Evolutionary conservation across 2,113 vertebrate species (phyloP), one percentile per base, ranked within the genome.

Genomic region (Malurus elegans): DNA sequence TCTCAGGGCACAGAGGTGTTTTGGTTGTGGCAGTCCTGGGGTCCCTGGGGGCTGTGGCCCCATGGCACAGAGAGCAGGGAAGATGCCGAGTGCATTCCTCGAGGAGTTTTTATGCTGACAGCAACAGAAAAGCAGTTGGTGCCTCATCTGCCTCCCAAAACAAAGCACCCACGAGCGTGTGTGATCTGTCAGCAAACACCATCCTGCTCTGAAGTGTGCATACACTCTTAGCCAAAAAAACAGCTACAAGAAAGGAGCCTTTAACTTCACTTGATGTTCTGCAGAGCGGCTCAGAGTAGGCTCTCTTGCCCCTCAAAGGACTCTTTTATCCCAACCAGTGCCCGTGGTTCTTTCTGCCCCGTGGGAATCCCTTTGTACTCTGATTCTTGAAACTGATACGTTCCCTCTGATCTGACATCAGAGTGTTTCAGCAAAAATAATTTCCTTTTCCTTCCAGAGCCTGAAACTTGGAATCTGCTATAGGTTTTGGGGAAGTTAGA

Each of bases 401-500:
- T 79, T 92, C 71, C 87, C 74, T 96, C 88, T 93, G 86, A 91
- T 95, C 95, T 90, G 84, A 90, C 92, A 95, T 89, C 90, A 95
- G 94, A 96, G 92, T 34, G 47, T 64, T 93, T 64, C 60, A 73
- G 56, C 44, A 94, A 74, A 94, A 92, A 92, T 87, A 83, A 90
- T 83, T 96, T 75, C 73, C 76, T 81, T 82, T 96, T 93, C 62
- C 40, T 94, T 71, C 88, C 93, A 76, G 42, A 73, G 76, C 74
- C 51, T 76, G 82, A 85, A 94, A 94, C 83, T 90, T 92, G 79
- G 85, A 88, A 92, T 91, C 64, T 88, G 48, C 60, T 83, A 14
- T 7, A 74, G 60, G 44, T 73, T 29, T 74, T 40, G 26, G 2
- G 5, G 54, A 66, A 85, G 56, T 44, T 84, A 78, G 79, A 93